Evolutionary conservation across 2,797 vertebrate species (phyloP).

Genomic region (Trachops cirrhosus): DNA sequence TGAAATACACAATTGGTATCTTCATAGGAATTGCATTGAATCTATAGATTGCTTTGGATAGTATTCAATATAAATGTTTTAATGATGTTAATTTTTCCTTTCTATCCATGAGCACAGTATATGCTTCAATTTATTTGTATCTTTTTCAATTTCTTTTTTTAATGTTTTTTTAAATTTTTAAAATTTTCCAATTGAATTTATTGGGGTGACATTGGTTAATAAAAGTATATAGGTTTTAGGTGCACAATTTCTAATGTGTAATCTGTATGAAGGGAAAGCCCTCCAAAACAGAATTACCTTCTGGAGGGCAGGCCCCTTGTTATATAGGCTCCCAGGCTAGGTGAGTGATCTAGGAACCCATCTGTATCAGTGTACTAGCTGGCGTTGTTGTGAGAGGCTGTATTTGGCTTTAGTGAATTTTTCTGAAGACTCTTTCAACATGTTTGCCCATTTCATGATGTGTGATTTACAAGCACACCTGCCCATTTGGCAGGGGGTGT

Average conservation of each 20-base stretch:
- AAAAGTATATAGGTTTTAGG: background rate
- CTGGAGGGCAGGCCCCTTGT: too few species aligned
- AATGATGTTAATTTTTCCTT: background rate
- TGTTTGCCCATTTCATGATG: too few species aligned
- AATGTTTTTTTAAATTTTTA: too few species aligned
- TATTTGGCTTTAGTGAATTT: too few species aligned
- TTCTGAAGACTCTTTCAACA: too few species aligned
- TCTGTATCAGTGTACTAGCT: too few species aligned
- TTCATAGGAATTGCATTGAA: background rate
- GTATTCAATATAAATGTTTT: background rate
- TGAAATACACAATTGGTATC: background rate
- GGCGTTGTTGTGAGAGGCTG: too few species aligned
- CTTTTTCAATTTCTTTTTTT: background rate
- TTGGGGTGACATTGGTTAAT: background rate
- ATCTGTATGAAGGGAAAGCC: background rate
- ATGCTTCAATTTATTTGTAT: background rate
- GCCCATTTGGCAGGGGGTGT: too few species aligned
- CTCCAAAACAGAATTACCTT: too few species aligned
- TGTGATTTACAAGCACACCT: too few species aligned
- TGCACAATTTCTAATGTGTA: background rate
- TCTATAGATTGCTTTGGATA: background rate
- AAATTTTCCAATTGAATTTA: background rate
- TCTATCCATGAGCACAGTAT: background rate
- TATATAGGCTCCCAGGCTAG: too few species aligned
- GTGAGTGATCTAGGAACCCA: too few species aligned